Evolutionary conservation across 2,888 invertebrate genomes (phyloP).

Genomic region (Cotesia congregata): DNA sequence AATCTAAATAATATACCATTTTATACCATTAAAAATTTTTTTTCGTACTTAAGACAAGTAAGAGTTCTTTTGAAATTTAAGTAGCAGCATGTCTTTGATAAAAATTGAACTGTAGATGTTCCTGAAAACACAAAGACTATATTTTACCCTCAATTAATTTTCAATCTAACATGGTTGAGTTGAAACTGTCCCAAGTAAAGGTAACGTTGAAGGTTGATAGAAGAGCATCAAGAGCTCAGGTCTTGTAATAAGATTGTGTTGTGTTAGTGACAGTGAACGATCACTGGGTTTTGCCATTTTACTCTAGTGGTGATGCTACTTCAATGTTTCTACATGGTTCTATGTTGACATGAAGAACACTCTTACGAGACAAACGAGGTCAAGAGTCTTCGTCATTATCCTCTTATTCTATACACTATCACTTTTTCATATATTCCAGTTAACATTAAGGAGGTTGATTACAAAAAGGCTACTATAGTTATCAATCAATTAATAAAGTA

Average conservation of each 20-base stretch:
- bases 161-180: slow-evolving; percentile 9
- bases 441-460: background rate
- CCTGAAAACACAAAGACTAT: background rate
- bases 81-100: background rate
- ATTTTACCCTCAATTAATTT: slow-evolving; percentile 7
- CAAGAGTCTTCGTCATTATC: slow-evolving; percentile 18
- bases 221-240: slow-evolving; percentile 1
- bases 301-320: background rate
- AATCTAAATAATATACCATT: background rate
- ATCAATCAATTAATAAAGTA: background rate
- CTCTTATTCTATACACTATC: background rate
- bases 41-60: background rate
- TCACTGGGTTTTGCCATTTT: slow-evolving; percentile 13
- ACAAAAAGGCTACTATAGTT: background rate
- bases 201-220: slow-evolving; percentile 7
- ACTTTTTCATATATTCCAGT: background rate
- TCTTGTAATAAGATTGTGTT: background rate
- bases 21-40: background rate
- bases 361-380: slow-evolving; percentile 29
- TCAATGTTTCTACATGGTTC: background rate
- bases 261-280: slow-evolving; percentile 5
- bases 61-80: background rate
- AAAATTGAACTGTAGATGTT: background rate
- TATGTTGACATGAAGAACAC: slow-evolving; percentile 15
- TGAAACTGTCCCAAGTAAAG: slow-evolving; percentile 7